Conservation (phyloP, 2,113 vertebrate genomes). For the Hydrolagus affinis region DNA sequence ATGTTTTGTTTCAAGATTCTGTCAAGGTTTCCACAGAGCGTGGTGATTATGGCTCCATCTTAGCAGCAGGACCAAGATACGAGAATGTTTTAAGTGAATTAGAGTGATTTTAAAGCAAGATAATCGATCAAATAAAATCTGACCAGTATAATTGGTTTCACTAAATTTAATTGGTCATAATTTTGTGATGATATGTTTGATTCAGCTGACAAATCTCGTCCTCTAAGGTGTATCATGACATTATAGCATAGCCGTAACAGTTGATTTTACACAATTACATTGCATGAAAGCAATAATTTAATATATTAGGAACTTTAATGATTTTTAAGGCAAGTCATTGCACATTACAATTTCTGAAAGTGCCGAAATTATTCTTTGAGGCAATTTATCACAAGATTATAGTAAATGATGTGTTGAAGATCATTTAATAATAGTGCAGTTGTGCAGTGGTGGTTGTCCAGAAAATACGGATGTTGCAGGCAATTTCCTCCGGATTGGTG, state of each 20-base stretch:
- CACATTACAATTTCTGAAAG: slow-evolving; percentile 46
- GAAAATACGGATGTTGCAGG: slow-evolving; percentile 42
- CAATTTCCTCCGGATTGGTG: slow-evolving; percentile 32
- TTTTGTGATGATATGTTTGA: slow-evolving; percentile 37
- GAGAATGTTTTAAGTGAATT: slow-evolving; percentile 45
- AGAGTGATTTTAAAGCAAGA: slow-evolving; percentile 39
- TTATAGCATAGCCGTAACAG: slow-evolving; percentile 30
- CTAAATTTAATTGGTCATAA: slow-evolving; percentile 45
- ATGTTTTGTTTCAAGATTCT: neutral
- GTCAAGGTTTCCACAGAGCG: slow-evolving; percentile 38
- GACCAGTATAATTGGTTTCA: slow-evolving; percentile 43
- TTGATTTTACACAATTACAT: slow-evolving; percentile 34
- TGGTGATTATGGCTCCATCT: slow-evolving; percentile 43
- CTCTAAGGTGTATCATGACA: slow-evolving; percentile 23
- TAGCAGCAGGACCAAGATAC: slow-evolving; percentile 36
- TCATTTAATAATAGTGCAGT: slow-evolving; percentile 46
- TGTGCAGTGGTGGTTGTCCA: slow-evolving; percentile 34
- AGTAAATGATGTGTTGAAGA: slow-evolving; percentile 50
- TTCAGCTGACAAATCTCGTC: slow-evolving; percentile 34
- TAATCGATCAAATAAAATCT: slow-evolving; percentile 43
- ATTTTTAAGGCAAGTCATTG: slow-evolving; percentile 43
- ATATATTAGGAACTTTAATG: slow-evolving; percentile 45
- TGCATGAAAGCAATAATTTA: slow-evolving; percentile 41
- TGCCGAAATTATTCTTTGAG: slow-evolving; percentile 50
- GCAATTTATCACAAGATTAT: slow-evolving; percentile 52